These are phyloP conservation scores for Glossophaga mutica DNA, from an alignment of 2,797 vertebrate species.

Conservation along the genomic window DNA sequence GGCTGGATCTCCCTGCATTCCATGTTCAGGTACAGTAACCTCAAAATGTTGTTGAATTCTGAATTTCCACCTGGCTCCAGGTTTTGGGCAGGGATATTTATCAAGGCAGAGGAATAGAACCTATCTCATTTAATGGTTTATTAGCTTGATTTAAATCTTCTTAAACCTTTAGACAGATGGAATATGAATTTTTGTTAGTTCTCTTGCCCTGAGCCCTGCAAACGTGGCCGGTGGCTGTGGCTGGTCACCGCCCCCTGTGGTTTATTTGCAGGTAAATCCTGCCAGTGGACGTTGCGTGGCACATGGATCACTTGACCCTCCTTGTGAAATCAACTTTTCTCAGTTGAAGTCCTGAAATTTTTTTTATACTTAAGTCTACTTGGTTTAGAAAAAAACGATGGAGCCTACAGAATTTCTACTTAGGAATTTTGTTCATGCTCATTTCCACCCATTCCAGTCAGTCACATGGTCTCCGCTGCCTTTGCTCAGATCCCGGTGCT, in stretches of 20 bases:
- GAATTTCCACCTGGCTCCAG: not conserved
- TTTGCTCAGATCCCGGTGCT: not conserved
- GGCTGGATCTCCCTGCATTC: not conserved
- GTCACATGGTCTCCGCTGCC: not conserved
- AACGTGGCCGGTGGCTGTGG: not conserved
- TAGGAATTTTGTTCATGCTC: not conserved
- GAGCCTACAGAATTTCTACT: not conserved
- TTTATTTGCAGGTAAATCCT: not conserved
- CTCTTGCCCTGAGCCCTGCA: not conserved
- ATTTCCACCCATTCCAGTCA: not conserved
- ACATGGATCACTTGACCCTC: not conserved
- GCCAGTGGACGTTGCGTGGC: not conserved
- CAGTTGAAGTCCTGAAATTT: not conserved
- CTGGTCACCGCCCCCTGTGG: not conserved
- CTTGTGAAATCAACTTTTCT: not conserved
- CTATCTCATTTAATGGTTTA: not conserved
- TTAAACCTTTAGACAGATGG: not conserved
- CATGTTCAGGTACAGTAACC: not conserved
- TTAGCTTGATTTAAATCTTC: not conserved
- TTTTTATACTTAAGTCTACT: not conserved
- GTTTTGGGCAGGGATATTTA: not conserved
- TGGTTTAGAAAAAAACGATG: not conserved
- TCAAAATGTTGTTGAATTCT: not conserved
- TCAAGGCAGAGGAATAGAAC: not conserved
- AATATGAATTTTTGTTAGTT: not conserved